Conservation (phyloP, 1,140 invertebrate genomes). For the Samia ricini region DNA sequence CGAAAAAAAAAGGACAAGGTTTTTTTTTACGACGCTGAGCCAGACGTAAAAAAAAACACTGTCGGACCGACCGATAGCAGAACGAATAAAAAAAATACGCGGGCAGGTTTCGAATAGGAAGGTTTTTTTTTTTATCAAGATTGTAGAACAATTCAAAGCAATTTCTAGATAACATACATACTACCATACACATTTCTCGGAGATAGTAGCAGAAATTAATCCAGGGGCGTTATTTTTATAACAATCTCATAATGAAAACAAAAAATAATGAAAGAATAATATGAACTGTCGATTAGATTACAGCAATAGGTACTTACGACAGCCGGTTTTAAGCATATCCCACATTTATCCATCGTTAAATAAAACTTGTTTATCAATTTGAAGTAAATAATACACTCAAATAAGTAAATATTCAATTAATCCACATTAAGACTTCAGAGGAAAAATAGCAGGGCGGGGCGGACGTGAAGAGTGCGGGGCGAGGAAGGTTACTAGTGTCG, state of each 20-base stretch:
- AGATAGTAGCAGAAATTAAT: conserved; percentile 10
- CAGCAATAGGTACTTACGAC: conserved; percentile 49
- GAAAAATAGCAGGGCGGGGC: conserved; percentile 54
- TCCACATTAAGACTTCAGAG: conserved; percentile 51
- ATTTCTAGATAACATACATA: background rate
- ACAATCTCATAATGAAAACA: conserved; percentile 68
- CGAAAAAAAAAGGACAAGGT: conserved; percentile 59
- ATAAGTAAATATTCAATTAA: conserved; percentile 56
- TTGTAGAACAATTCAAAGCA: conserved; percentile 1
- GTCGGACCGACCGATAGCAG: conserved; percentile 35
- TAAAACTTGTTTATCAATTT: conserved; percentile 9
- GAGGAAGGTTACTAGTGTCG: conserved; percentile 18
- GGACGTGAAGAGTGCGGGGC: conserved; percentile 53
- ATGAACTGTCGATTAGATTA: conserved; percentile 27
- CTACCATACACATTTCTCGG: conserved; percentile 8
- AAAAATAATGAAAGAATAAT: conserved; percentile 59
- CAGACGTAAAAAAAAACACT: conserved; percentile 72
- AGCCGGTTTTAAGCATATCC: conserved; percentile 62
- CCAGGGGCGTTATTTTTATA: conserved; percentile 60
- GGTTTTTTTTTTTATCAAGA: conserved; percentile 56
- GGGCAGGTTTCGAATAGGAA: conserved; percentile 69
- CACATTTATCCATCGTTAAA: conserved; percentile 68
- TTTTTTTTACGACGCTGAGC: conserved; percentile 60
- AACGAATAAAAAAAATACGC: conserved; percentile 69
- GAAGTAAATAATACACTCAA: conserved; percentile 34